Evolutionary conservation across 2,797 vertebrate species (phyloP).

Genomic region (Calcarius lapponicus): DNA sequence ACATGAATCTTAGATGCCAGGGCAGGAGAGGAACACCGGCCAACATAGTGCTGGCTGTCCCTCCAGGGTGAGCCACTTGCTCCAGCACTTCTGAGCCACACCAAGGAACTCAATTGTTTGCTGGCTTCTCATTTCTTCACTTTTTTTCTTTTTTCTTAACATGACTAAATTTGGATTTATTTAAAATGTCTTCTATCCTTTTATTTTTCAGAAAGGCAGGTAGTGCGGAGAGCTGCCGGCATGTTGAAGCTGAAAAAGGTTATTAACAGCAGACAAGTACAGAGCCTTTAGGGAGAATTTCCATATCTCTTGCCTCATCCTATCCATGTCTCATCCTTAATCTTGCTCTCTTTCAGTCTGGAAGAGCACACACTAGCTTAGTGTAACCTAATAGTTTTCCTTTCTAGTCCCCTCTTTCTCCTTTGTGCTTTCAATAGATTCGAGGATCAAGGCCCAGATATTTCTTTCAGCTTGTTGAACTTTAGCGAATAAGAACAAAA

Average conservation of each 20-base stretch:
- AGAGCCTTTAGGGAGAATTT: slow-evolving; percentile 33
- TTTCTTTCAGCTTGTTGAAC: slow-evolving; percentile 37
- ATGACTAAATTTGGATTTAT: neutral
- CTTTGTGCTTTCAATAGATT: slow-evolving; percentile 36
- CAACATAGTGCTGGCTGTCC: neutral
- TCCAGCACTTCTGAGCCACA: neutral
- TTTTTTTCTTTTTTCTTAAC: neutral
- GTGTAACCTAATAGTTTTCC: neutral
- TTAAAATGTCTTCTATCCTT: neutral
- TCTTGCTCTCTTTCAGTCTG: neutral
- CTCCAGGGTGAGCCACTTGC: neutral
- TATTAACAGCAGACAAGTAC: slow-evolving; percentile 4
- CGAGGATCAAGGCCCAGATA: slow-evolving; percentile 41
- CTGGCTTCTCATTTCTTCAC: slow-evolving; percentile 1
- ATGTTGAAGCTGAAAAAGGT: neutral
- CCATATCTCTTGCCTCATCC: neutral
- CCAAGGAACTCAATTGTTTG: neutral
- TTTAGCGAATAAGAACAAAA: slow-evolving; percentile 18
- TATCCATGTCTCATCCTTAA: neutral
- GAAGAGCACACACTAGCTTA: neutral
- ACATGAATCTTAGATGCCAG: neutral
- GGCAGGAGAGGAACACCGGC: neutral
- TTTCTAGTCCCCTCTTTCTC: slow-evolving; percentile 2
- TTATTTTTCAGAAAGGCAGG: neutral
- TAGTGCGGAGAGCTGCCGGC: neutral